Evolutionary conservation across 2,888 invertebrate species (phyloP).

Genomic region (Atethmia centrago): DNA sequence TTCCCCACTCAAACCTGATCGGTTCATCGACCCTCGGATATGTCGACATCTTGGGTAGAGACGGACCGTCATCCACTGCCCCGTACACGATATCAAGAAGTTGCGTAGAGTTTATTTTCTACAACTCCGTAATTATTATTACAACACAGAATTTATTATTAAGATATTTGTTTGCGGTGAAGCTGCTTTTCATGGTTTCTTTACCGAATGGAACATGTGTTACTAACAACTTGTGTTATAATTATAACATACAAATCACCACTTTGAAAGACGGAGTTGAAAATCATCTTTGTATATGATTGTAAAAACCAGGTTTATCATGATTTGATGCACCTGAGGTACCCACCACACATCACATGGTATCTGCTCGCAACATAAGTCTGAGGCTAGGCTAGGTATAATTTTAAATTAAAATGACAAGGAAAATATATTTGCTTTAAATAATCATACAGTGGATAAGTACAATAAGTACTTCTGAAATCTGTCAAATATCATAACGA

Average conservation of each 20-base stretch:
- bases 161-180: slow-evolving; percentile 10
- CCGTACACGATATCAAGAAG: too few relatives aligned
- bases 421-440: background rate
- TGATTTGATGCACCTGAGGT: too few relatives aligned
- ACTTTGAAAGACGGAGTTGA: background rate
- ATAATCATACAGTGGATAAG: background rate
- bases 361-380: background rate
- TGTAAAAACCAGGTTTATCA: background rate
- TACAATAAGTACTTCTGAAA: background rate
- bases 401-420: background rate
- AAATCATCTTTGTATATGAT: background rate
- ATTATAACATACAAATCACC: background rate
- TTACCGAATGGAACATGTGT: slow-evolving; percentile 8
- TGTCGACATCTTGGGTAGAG: too few relatives aligned
- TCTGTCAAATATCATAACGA: background rate
- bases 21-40: too few relatives aligned
- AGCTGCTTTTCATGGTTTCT: slow-evolving; percentile 17
- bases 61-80: too few relatives aligned
- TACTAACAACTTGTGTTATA: too few relatives aligned
- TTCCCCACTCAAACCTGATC: too few relatives aligned
- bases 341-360: background rate
- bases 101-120: too few relatives aligned
- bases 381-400: too few relatives aligned
- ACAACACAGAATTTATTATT: too few relatives aligned
- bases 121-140: too few relatives aligned